These are phyloP conservation scores for Zosterops borbonicus DNA, from an alignment of 2,113 vertebrate species.

Conservation along the genomic window DNA sequence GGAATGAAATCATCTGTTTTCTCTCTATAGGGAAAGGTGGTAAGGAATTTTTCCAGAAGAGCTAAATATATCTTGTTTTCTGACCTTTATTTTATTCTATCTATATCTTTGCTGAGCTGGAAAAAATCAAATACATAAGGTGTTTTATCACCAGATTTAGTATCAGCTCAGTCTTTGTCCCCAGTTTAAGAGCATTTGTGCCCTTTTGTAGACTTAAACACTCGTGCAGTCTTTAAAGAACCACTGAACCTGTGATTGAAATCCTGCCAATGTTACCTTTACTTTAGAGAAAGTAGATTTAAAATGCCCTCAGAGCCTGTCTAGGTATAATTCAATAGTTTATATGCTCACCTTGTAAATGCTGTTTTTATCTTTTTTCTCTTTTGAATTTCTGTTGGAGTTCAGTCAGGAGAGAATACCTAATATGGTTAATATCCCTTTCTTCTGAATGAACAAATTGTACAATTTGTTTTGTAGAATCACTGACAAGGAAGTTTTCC, in stretches of 20 bases:
- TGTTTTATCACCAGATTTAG: neutral
- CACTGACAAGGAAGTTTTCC: neutral
- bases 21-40: neutral
- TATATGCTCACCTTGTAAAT: neutral
- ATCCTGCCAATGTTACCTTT: accelerated
- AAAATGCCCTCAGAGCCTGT: neutral
- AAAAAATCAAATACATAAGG: neutral
- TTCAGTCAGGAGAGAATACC: neutral
- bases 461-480: neutral
- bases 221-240: neutral
- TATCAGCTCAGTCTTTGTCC: neutral
- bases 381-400: neutral
- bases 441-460: neutral
- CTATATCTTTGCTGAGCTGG: neutral
- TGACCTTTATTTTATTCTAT: neutral
- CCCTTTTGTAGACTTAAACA: neutral
- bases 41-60: neutral
- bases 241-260: neutral
- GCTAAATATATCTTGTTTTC: neutral
- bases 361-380: neutral
- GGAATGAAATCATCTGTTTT: neutral
- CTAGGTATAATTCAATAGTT: neutral
- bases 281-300: neutral
- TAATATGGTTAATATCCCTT: neutral
- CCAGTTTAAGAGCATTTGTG: neutral